Conservation (phyloP, 2,113 vertebrate species). For the Platanista minor region DNA sequence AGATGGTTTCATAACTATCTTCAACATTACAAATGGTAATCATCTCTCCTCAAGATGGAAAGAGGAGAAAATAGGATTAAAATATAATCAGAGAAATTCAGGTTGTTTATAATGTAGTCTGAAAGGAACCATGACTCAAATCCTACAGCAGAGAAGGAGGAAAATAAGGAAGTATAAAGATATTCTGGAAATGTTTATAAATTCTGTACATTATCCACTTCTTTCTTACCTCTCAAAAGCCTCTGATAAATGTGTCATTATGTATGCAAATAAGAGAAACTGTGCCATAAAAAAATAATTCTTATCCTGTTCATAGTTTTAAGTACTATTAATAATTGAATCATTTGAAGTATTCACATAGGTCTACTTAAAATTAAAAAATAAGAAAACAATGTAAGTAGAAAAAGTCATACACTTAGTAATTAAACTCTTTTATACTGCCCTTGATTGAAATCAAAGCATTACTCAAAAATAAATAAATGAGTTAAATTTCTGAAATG, state of each 20-base stretch:
- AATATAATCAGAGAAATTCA: background rate
- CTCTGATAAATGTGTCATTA: background rate
- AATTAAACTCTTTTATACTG: background rate
- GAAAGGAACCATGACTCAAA: background rate
- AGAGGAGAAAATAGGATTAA: background rate
- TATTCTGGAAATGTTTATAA: background rate
- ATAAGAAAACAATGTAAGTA: background rate
- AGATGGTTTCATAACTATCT: background rate
- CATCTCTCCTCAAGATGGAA: background rate
- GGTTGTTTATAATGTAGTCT: background rate
- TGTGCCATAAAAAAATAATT: background rate
- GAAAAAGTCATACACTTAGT: background rate
- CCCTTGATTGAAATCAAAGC: background rate
- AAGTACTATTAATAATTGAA: slow-evolving; percentile 32
- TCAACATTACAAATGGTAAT: background rate
- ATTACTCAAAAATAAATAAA: background rate
- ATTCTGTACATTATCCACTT: slow-evolving; percentile 1
- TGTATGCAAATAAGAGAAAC: background rate
- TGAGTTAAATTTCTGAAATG: slow-evolving; percentile 10
- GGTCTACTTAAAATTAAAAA: background rate
- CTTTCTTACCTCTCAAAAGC: background rate
- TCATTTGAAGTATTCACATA: slow-evolving; percentile 3
- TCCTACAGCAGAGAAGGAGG: background rate
- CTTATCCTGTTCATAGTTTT: background rate
- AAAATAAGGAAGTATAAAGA: background rate